A percentile compares a stretch with the other conserved stretches of the same genome.
Conservation (phyloP, 2,888 invertebrate genomes). For the Drosophila setosimentum region DNA sequence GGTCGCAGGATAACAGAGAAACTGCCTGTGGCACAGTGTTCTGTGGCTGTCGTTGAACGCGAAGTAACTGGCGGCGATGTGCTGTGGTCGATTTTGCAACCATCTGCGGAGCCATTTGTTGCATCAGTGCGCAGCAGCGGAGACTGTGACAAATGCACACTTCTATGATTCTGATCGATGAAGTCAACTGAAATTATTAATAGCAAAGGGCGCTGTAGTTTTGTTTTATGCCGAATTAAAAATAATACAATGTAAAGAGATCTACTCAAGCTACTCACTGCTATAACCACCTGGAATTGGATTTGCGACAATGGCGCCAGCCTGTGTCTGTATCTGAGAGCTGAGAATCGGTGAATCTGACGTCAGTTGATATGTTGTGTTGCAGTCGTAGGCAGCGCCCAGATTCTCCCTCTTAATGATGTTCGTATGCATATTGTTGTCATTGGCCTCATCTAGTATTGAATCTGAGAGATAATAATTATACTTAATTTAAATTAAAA, state of each 20-base stretch:
- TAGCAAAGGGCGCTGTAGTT: background rate
- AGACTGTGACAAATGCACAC: conserved; percentile 83
- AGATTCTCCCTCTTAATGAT: conserved; percentile 93
- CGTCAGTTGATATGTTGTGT: conserved; percentile 89
- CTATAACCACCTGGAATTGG: conserved; percentile 90
- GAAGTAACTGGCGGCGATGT: conserved; percentile 74
- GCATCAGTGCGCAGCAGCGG: conserved; percentile 79
- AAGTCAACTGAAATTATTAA: conserved; percentile 80
- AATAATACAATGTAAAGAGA: background rate
- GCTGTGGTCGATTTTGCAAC: conserved; percentile 82
- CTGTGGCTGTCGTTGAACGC: conserved; percentile 38
- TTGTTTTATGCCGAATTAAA: background rate
- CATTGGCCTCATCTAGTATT: conserved; percentile 95
- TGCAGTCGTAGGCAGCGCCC: conserved; percentile 90
- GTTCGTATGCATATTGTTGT: conserved; percentile 86
- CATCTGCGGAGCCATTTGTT: conserved; percentile 53
- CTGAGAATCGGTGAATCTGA: conserved; percentile 84
- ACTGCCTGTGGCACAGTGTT: conserved; percentile 56
- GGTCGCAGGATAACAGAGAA: conserved; percentile 84
- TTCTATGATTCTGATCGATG: conserved; percentile 83
- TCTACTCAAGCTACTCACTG: conserved; percentile 86
- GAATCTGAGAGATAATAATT: conserved; percentile 89
- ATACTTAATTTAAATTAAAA: background rate
- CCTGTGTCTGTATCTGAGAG: conserved; percentile 41
- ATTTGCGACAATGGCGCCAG: conserved; percentile 45